Evolutionary conservation across 2,113 vertebrate genomes (phyloP).

Genomic region (Poecilia latipinna): DNA sequence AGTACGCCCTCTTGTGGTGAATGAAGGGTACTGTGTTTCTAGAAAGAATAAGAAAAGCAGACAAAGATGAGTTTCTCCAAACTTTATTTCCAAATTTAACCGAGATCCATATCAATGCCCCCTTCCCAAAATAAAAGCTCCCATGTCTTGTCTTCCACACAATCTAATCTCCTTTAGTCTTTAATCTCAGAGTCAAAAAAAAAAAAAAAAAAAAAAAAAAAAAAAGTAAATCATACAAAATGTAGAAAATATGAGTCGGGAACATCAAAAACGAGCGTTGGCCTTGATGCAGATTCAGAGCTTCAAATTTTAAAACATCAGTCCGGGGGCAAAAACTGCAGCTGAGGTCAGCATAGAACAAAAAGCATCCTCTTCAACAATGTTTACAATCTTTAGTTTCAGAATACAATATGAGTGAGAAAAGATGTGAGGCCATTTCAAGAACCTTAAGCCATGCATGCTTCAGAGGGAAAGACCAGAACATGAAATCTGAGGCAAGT

Average conservation of each 20-base stretch:
- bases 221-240: constrained; percentile 57
- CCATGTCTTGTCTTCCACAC: constrained; percentile 55
- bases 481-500: constrained; percentile 20
- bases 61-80: constrained; percentile 43
- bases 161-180: constrained; percentile 64
- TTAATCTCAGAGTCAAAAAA: constrained; percentile 68
- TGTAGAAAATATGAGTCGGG: constrained; percentile 56
- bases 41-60: background rate
- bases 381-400: constrained; percentile 4
- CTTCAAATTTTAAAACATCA: constrained; percentile 38
- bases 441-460: constrained; percentile 31
- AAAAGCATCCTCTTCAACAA: constrained; percentile 4
- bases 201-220: constrained; percentile 45
- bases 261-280: constrained; percentile 45
- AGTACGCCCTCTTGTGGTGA: constrained; percentile 51
- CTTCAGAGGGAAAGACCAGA: background rate
- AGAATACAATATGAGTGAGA: constrained; percentile 42
- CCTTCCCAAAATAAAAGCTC: constrained; percentile 34
- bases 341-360: constrained; percentile 42
- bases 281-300: constrained; percentile 52
- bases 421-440: constrained; percentile 56
- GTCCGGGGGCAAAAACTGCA: constrained; percentile 42
- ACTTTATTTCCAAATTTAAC: constrained; percentile 76
- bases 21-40: constrained; percentile 1
- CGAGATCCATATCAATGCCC: constrained; percentile 50